Conservation (phyloP, 2,888 invertebrate genomes). For the Helobdella robusta region DNA sequence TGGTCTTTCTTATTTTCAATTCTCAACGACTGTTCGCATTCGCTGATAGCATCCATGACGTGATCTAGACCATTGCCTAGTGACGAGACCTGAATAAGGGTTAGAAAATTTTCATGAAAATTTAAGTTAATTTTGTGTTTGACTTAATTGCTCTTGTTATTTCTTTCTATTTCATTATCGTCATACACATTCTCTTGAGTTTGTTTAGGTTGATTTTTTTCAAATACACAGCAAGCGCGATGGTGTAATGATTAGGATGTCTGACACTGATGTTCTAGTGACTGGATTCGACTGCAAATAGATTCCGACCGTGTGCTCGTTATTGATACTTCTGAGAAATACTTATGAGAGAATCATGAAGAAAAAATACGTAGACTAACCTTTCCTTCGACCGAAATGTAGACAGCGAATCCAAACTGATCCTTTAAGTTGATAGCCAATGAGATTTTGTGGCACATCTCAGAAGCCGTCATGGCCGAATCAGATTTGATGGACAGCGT, state of each 20-base stretch:
- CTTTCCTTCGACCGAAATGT: slow-evolving; percentile 36
- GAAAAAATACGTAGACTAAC: slow-evolving; percentile 25
- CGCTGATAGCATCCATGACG: slow-evolving; percentile 38
- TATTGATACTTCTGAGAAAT: too few species aligned
- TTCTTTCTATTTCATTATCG: background rate
- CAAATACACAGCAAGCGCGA: too few species aligned
- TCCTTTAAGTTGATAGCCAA: slow-evolving; percentile 33
- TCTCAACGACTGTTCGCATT: slow-evolving; percentile 35
- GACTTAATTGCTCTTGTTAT: background rate
- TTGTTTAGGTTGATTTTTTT: background rate
- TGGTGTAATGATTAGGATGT: too few species aligned
- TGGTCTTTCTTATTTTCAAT: background rate
- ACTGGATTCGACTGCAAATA: too few species aligned
- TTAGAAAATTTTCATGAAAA: background rate
- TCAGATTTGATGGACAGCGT: slow-evolving; percentile 33
- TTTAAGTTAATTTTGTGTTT: background rate
- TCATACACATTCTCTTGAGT: background rate
- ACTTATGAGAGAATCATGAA: too few species aligned
- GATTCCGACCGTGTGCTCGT: too few species aligned
- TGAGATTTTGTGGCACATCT: slow-evolving; percentile 32
- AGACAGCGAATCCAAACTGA: slow-evolving; percentile 36
- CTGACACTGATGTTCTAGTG: too few species aligned
- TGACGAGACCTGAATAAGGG: slow-evolving; percentile 34
- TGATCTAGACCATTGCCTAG: slow-evolving; percentile 37
- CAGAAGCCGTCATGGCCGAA: slow-evolving; percentile 34